Evolutionary conservation across 2,797 vertebrate genomes (phyloP).

Genomic region (Florisuga fusca): DNA sequence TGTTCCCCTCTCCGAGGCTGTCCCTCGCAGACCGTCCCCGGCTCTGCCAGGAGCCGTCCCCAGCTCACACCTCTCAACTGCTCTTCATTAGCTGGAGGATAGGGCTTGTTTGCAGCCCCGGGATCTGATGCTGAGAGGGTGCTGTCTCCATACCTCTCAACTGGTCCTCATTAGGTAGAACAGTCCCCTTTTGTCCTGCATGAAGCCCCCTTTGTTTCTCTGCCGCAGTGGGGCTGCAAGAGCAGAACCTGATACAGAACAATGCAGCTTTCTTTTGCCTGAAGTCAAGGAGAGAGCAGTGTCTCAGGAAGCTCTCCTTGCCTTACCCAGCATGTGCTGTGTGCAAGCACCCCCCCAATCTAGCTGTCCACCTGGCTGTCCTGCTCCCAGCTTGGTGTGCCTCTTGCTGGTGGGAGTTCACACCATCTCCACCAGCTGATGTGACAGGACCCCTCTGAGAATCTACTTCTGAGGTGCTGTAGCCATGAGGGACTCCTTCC

Average conservation of each 20-base stretch:
- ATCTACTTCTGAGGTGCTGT: neutral
- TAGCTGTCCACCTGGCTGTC: neutral
- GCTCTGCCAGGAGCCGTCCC: constrained; percentile 53
- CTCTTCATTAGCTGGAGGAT: constrained; percentile 79
- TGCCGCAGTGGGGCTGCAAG: constrained; percentile 64
- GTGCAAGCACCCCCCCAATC: fast-evolving
- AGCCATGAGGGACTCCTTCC: neutral
- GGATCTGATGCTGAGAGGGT: constrained; percentile 65
- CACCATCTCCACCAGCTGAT: fast-evolving
- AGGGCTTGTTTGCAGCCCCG: constrained; percentile 66
- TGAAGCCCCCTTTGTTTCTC: constrained; percentile 85
- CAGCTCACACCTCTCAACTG: constrained; percentile 82
- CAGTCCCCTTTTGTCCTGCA: constrained; percentile 83
- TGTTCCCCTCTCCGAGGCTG: constrained; percentile 19
- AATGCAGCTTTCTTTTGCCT: constrained; percentile 80
- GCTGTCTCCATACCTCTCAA: constrained; percentile 86
- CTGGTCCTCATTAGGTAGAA: constrained; percentile 86
- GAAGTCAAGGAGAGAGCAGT: constrained; percentile 39
- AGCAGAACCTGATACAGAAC: constrained; percentile 84
- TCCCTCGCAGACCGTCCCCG: neutral
- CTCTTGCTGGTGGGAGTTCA: neutral
- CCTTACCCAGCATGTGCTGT: neutral
- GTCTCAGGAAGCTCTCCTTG: neutral
- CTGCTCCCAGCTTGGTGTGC: fast-evolving
- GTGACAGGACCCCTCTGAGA: neutral